Conservation (phyloP, 2,797 vertebrate genomes). For the Rallus crepitans region DNA sequence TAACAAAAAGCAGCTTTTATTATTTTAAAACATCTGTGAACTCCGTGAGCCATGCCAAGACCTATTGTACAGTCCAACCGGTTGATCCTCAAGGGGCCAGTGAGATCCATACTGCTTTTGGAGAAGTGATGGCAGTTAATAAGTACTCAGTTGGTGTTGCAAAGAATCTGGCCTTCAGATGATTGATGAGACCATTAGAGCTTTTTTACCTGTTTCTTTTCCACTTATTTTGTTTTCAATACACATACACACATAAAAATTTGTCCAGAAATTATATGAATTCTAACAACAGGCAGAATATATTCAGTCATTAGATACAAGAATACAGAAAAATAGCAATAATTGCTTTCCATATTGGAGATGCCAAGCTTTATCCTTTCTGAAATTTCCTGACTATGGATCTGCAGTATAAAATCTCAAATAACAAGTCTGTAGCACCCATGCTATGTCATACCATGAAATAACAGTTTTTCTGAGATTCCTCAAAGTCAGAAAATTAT, state of each 20-base stretch:
- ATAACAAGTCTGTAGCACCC: not conserved
- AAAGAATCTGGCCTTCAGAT: not conserved
- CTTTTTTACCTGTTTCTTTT: not conserved
- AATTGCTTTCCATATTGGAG: not conserved
- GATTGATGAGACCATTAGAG: not conserved
- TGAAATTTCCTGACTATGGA: not conserved
- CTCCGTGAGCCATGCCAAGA: not conserved
- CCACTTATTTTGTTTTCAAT: not conserved
- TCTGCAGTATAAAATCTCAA: not conserved
- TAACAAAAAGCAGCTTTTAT: not conserved
- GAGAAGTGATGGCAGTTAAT: not conserved
- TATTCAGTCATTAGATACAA: not conserved
- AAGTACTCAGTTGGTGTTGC: not conserved
- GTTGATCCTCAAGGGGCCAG: not conserved
- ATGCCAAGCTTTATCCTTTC: not conserved
- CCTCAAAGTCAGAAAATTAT: not conserved
- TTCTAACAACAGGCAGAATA: not conserved
- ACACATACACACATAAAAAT: not conserved
- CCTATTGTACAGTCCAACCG: not conserved
- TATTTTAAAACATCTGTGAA: not conserved
- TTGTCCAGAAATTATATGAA: not conserved
- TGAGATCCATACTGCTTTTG: not conserved
- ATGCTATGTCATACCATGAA: not conserved
- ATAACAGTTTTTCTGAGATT: not conserved
- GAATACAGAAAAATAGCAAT: not conserved